These are phyloP conservation scores for Oreochromis tanganicae DNA, from an alignment of 2,113 vertebrate genomes.

Conservation along the genomic window DNA sequence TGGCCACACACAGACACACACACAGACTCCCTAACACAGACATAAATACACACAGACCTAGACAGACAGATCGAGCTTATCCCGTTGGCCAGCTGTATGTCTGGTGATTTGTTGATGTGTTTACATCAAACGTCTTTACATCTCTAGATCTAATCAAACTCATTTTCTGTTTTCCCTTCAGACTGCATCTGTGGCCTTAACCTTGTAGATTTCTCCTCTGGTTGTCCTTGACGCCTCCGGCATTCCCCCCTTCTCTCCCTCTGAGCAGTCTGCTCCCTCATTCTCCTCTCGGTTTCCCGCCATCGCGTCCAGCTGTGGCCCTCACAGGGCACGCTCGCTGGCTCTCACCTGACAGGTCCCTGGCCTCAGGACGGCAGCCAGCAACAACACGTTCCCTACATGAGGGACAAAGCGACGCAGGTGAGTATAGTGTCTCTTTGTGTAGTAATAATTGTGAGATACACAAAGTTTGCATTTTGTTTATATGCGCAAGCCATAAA, in stretches of 20 bases:
- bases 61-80: slow-evolving; percentile 43
- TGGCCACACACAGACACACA: not conserved
- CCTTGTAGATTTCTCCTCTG: slow-evolving; percentile 9
- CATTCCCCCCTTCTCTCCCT: not conserved
- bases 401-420: slow-evolving; percentile 97
- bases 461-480: not conserved
- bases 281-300: slow-evolving; percentile 65
- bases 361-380: slow-evolving; percentile 94
- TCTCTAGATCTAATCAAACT: not conserved
- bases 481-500: not conserved
- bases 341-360: slow-evolving; percentile 90
- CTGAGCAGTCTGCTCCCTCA: slow-evolving; percentile 3
- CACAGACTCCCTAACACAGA: not conserved
- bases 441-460: not conserved
- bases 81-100: slow-evolving; percentile 35
- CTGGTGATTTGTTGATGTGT: slow-evolving; percentile 39
- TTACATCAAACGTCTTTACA: slow-evolving; percentile 34
- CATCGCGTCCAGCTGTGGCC: slow-evolving; percentile 79
- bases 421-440: slow-evolving; percentile 62
- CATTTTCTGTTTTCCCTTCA: not conserved
- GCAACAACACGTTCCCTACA: slow-evolving; percentile 82
- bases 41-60: not conserved
- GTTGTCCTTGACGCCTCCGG: not conserved
- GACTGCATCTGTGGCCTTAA: slow-evolving; percentile 47
- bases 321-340: slow-evolving; percentile 86